A percentile compares a stretch with the other conserved stretches of the same genome.
Conservation (phyloP, 1,140 invertebrate species). For the Branchinecta lynchi region DNA sequence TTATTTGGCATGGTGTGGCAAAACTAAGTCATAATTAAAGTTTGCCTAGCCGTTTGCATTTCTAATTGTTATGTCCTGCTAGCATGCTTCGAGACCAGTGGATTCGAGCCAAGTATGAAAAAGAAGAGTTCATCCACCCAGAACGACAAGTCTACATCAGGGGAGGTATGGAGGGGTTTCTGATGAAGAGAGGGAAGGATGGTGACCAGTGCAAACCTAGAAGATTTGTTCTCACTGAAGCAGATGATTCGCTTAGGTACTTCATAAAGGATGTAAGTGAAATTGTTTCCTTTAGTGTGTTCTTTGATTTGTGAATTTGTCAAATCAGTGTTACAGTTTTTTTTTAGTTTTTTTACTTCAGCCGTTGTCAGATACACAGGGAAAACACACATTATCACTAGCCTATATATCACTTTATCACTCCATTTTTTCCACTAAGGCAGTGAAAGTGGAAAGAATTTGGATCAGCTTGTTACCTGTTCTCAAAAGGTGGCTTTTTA, state of each 20-base stretch:
- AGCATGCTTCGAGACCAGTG: conserved; percentile 77
- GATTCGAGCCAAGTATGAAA: conserved; percentile 76
- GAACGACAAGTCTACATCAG: conserved; percentile 57
- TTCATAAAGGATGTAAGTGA: conserved; percentile 53
- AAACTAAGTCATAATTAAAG: no score
- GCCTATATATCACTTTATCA: no score
- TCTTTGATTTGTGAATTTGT: conserved; percentile 16
- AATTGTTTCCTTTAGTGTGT: no score
- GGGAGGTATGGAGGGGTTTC: conserved; percentile 61
- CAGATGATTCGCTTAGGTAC: conserved; percentile 65
- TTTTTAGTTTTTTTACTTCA: no score
- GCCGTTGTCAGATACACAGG: no score
- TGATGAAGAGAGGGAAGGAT: conserved; percentile 78
- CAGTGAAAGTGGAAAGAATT: no score
- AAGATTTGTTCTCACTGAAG: conserved; percentile 63
- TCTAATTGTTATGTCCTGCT: conserved; percentile 27
- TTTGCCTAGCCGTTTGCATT: not conserved
- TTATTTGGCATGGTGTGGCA: no score
- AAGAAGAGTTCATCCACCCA: conserved; percentile 67
- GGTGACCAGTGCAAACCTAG: conserved; percentile 50
- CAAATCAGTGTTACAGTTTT: no score
- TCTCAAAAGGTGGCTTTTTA: no score
- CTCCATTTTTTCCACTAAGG: no score
- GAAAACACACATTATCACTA: no score
- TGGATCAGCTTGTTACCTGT: no score